Percentiles rank a stretch among this genome's conserved stretches.
Evolutionary conservation across 2,888 invertebrate species (phyloP).

Genomic region (Petrolisthes cinctipes): DNA sequence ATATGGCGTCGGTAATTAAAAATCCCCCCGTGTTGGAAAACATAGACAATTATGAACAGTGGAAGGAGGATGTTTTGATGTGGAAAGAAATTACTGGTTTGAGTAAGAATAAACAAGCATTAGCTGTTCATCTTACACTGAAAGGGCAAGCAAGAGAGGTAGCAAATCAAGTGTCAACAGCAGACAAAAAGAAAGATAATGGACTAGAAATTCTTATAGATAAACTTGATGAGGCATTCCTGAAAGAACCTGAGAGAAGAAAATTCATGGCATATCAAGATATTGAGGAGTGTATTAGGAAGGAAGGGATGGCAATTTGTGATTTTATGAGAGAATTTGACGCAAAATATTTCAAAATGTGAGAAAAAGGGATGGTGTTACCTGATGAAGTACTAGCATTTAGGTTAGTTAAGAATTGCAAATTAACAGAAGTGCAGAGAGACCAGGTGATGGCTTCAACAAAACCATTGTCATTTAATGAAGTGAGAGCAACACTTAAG

Average conservation of each 20-base stretch:
- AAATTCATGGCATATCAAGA: background rate
- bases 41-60: background rate
- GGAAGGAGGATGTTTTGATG: background rate
- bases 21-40: conserved; percentile 6
- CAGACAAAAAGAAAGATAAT: conserved; percentile 8
- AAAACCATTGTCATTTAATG: conserved; percentile 18
- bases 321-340: conserved; percentile 23
- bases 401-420: conserved; percentile 15
- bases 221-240: conserved; percentile 21
- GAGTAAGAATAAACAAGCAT: conserved; percentile 14
- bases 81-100: conserved; percentile 19
- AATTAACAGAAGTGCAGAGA: conserved; percentile 11
- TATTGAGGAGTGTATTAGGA: background rate
- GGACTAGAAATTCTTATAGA: conserved; percentile 8
- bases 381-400: conserved; percentile 15
- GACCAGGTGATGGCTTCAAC: conserved; percentile 17
- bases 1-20: no score
- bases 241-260: background rate
- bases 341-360: background rate
- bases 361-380: conserved; percentile 21
- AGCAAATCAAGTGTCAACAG: background rate
- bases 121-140: background rate
- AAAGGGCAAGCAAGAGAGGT: background rate
- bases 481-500: conserved; percentile 13
- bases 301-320: conserved; percentile 13